Base-by-base conservation (phyloP, 2,113 vertebrate genomes). In the Pelodiscus sinensis region DNA sequence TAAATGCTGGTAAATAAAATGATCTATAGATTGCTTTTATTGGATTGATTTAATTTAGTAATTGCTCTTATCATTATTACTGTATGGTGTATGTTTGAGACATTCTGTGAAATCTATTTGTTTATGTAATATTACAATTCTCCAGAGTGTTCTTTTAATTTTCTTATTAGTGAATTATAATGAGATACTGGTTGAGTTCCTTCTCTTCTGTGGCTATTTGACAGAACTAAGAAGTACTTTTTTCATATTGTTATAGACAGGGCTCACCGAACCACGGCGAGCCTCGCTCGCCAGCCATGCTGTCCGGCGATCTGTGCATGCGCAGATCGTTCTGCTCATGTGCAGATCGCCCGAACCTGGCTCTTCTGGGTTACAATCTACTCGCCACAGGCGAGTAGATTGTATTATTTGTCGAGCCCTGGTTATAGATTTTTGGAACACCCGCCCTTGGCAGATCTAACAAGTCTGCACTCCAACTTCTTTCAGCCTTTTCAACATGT, bases 1-100 rank as follows among this genome's bases (percentile, higher is more conserved):
- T 91, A 55, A 87, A 95, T 89, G 83, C 55, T 71, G 62, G 71
- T 52, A 83, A 93, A 89, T 38, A 86, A 65, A 96, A 82, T 57
- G 29, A 21, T 31, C 65, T 84, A 35, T 75, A 81, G 89, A 84
- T 88, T 91, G 78, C 29, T 79, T 92, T 82, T 92, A 75, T 88
- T 85, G 80, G 57, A 51, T 82, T 92, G 60, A 44, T 52, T 85
- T 87, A 88, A 88, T 38, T 90, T 90, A 80, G 55, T 90, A 94
- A 82, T 83, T 15, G 27, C 79, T 90, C 88, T 92, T 57, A 89
- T 85, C 81, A 16, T 84, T 87, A 57, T 84, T 44, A 78, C 58
- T 60, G 22, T 50, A 14, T 16, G 51, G 50, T 90, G 65, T 87
- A 81, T 31, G 51, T 79, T 86, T 86, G 75, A 55, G 89, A 75